Evolutionary conservation across 1,140 invertebrate species (phyloP), one percentile per base, ranked within the genome.

Genomic region (Pygmarrhopalites habei): DNA sequence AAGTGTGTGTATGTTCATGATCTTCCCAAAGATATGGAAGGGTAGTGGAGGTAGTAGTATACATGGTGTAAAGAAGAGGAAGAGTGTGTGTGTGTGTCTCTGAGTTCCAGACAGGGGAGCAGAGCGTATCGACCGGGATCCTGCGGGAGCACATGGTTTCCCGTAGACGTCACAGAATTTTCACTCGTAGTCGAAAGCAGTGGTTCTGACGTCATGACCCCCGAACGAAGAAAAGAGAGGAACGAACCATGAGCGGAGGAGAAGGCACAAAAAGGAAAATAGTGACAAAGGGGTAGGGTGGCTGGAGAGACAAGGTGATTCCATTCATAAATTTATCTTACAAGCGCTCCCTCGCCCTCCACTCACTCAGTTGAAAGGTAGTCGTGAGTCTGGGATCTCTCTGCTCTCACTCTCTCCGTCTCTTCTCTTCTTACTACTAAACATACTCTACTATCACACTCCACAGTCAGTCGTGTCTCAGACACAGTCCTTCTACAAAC

Each of bases 121-220:
- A 41, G 39, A 12, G 39, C 39, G 26, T 46, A 62, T 66, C 39
- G 46, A 58, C 39, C 49, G 39, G 35, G 30, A 17, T 61, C 55
- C 46, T 51, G 64, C 49, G 58, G 59, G 58, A 66, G 58, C 58
- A 61, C 58, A 65, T 62, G 59, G 60, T 52, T 64, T 25, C 47
- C 35, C 29, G 39, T 29, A 52, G 64, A 66, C 64, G 64, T 66
- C 64, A 66, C 58, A 15, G n/a, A n/a, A n/a, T n/a, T 32, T 46
- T 58, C 57, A 51, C 60, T 26, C 53, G 62, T 62, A 35, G 26
- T 49, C 41, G 60, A n/a, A n/a, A n/a, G n/a, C n/a, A n/a, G n/a
- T n/a, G n/a, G n/a, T n/a, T n/a, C 47, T 71, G 57, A 62, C 69
- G 69, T 71, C 69, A 71, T 68, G 59, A 62, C 66, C 69, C 69